Conservation (phyloP, 1,140 invertebrate species). For the Laupala kohalensis region DNA sequence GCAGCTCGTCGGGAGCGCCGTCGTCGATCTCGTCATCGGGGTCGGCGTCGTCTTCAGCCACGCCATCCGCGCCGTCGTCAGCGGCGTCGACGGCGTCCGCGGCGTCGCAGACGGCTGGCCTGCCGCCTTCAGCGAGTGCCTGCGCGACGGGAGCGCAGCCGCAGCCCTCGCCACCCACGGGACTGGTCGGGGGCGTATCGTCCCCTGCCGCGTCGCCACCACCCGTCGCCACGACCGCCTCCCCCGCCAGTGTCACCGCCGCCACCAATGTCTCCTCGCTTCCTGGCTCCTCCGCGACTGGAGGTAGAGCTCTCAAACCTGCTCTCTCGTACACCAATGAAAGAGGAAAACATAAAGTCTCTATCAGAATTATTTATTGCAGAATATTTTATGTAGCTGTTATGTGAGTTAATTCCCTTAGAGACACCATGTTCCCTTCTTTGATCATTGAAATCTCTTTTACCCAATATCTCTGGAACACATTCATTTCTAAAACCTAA, state of each 20-base stretch:
- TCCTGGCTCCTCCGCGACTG: background rate
- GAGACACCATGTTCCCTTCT: no score
- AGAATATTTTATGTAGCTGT: no score
- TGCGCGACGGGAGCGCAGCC: no score
- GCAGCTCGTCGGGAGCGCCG: background rate
- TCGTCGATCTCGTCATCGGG: background rate
- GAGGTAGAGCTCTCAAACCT: no score
- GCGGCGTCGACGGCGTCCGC: background rate
- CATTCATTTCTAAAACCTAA: no score
- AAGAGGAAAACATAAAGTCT: no score
- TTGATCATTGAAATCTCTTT: no score
- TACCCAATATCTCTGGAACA: no score
- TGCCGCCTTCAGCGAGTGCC: background rate
- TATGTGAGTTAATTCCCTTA: no score
- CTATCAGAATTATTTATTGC: no score
- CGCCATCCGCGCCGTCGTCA: background rate
- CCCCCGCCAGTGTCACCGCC: background rate
- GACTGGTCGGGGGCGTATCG: background rate
- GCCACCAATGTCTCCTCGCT: background rate
- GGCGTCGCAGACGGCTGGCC: background rate
- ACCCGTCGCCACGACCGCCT: slow-evolving; percentile 1
- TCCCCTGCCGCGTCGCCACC: background rate
- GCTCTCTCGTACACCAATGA: no score
- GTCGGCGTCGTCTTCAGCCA: background rate
- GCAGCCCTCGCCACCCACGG: background rate